Conservation (phyloP, 2,888 invertebrate species). For the Halocaridina rubra region DNA sequence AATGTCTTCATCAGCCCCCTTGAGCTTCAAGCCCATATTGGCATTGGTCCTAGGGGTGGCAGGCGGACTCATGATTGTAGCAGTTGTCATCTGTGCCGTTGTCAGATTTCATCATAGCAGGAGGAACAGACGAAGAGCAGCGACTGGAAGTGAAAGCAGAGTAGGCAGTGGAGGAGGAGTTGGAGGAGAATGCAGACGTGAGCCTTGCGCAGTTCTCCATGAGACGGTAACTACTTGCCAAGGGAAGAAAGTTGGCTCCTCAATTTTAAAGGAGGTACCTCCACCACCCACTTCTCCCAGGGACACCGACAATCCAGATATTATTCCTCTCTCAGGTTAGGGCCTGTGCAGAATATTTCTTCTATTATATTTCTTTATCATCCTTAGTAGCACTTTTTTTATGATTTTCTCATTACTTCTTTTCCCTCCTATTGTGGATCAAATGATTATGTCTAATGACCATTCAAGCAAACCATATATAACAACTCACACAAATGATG, state of each 20-base stretch:
- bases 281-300: neutral
- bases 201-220: neutral
- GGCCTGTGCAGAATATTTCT: neutral
- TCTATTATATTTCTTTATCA: neutral
- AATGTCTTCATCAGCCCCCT: neutral
- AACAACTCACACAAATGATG: too few species aligned
- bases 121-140: neutral
- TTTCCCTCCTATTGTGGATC: too few species aligned
- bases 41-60: constrained; percentile 19
- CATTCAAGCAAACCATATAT: too few species aligned
- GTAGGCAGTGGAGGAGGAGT: neutral
- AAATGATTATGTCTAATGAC: too few species aligned
- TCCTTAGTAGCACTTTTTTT: neutral
- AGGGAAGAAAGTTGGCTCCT: neutral
- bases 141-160: too few species aligned
- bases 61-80: constrained; percentile 19
- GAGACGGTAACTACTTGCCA: neutral
- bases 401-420: neutral
- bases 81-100: constrained; percentile 13
- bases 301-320: constrained; percentile 21
- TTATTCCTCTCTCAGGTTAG: constrained; percentile 34
- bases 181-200: neutral
- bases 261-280: neutral
- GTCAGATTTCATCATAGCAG: neutral
- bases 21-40: neutral